Evolutionary conservation across 2,113 vertebrate genomes (phyloP), one percentile per base, ranked within the genome.

Genomic region (Cavia aperea): DNA sequence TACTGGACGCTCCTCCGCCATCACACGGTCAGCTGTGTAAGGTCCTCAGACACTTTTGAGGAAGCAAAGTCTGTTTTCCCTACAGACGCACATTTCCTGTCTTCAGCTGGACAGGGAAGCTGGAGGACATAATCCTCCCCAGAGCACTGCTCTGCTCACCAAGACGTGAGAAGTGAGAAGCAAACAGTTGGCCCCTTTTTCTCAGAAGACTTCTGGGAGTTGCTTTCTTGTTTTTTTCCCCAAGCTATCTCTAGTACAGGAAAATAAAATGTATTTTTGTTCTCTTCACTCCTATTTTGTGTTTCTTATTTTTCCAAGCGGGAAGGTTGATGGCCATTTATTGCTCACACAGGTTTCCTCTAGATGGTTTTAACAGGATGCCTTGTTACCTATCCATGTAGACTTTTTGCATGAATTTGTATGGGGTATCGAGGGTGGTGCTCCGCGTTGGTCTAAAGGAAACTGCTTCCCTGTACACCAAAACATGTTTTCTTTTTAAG

Each of bases 201-300:
- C 63, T 92, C 81, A 90, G 66, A 81, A 92, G 75, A 92, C 91
- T 92, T 95, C 90, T 39, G 66, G 81, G 88, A 88, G 75, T 92
- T 86, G 77, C 83, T 36, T 85, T 77, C 73, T 82, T 92, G 73
- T 89, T 79, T n/a, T 19, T 51, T 78, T 14, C 8, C 36, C 63
- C 33, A 82, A 86, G 82, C 39, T 90, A 43, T 31, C 63, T 83
- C 62, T 90, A 51, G 16, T 87, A 95, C 7, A 66, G 78, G 82
- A 87, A 94, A 94, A 81, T 84, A 72, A 94, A 91, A 94, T 65
- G 19, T 31, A 63, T 92, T 90, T 94, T 94, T 95, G 73, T 93
- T 95, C 72, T 88, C 43, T 26, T 88, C 51, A 90, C 36, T 88
- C 93, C 73, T 51, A 56, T 82, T 93, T 70, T 92, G 39, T 36